Conservation (phyloP, 2,888 invertebrate species). For the Coecobrya sp. region DNA sequence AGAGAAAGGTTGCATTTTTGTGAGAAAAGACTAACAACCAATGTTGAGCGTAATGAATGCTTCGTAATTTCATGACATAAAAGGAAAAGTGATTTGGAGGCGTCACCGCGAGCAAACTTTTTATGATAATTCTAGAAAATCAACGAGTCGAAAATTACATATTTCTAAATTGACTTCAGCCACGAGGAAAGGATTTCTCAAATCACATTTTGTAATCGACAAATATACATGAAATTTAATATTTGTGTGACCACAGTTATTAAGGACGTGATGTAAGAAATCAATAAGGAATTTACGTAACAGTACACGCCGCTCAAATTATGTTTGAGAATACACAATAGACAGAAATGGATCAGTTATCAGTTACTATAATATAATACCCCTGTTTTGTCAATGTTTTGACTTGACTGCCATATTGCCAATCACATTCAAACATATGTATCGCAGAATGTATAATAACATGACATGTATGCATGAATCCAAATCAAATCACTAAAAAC, state of each 20-base stretch:
- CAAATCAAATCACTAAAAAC: too few relatives aligned
- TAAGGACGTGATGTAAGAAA: too few relatives aligned
- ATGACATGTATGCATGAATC: too few relatives aligned
- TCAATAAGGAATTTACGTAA: not conserved
- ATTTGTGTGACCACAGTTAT: not conserved
- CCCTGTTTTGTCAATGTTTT: not conserved
- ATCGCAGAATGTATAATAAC: too few relatives aligned
- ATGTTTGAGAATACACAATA: not conserved
- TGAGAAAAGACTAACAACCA: too few relatives aligned
- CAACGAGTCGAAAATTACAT: not conserved
- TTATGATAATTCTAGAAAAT: slow-evolving; percentile 25
- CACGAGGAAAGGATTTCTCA: too few relatives aligned
- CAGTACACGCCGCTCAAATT: not conserved
- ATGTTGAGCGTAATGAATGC: too few relatives aligned
- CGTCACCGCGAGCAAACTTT: not conserved
- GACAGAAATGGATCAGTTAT: not conserved
- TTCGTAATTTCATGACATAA: not conserved
- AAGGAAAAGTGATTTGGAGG: slow-evolving; percentile 4
- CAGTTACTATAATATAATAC: not conserved
- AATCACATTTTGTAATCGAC: slow-evolving; percentile 5
- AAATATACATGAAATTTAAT: not conserved
- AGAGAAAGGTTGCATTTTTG: slow-evolving; percentile 24
- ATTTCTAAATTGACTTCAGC: not conserved
- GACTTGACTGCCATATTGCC: slow-evolving; percentile 31
- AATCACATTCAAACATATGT: slow-evolving; percentile 15